These are phyloP conservation scores for Zaprionus ornatus DNA, from an alignment of 1,140 invertebrate genomes.

Conservation along the genomic window DNA sequence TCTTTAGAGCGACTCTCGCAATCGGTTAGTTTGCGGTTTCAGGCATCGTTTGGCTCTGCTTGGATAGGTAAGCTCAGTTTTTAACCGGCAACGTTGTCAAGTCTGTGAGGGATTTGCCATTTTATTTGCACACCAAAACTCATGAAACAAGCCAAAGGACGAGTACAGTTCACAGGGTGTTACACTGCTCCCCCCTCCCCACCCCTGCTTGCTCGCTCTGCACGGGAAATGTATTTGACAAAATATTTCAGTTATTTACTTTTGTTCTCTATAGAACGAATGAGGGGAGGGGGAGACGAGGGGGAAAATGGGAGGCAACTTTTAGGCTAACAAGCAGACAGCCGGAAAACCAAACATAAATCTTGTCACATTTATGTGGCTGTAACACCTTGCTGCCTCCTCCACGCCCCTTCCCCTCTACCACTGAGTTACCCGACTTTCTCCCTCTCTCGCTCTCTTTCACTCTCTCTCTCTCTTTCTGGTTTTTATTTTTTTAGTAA, in stretches of 20 bases:
- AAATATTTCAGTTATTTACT: conserved; percentile 77
- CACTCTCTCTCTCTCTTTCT: neutral
- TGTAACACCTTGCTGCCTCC: conserved; percentile 53
- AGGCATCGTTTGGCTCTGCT: conserved; percentile 42
- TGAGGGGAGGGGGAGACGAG: conserved; percentile 1
- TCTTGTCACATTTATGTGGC: conserved; percentile 76
- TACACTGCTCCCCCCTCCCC: neutral
- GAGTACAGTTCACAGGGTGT: conserved; percentile 27
- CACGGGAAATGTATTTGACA: conserved; percentile 65
- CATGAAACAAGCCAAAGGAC: conserved; percentile 33
- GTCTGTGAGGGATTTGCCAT: conserved; percentile 68
- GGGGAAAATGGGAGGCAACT: conserved; percentile 57
- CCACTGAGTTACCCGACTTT: too few relatives aligned
- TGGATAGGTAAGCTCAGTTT: conserved; percentile 61
- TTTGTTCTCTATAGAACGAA: conserved; percentile 35
- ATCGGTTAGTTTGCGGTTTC: conserved; percentile 45
- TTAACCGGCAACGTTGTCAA: conserved; percentile 64
- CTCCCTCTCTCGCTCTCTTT: neutral
- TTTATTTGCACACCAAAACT: conserved; percentile 57
- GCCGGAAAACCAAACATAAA: conserved; percentile 76
- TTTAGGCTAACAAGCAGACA: conserved; percentile 79
- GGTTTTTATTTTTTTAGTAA: conserved; percentile 36
- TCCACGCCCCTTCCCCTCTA: neutral
- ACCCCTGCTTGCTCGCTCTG: neutral
- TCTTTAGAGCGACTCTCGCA: conserved; percentile 22